phyloP scores from a whole-genome alignment of 2,797 vertebrate genomes.

The Microctenopoma steveboyesi region DNA sequence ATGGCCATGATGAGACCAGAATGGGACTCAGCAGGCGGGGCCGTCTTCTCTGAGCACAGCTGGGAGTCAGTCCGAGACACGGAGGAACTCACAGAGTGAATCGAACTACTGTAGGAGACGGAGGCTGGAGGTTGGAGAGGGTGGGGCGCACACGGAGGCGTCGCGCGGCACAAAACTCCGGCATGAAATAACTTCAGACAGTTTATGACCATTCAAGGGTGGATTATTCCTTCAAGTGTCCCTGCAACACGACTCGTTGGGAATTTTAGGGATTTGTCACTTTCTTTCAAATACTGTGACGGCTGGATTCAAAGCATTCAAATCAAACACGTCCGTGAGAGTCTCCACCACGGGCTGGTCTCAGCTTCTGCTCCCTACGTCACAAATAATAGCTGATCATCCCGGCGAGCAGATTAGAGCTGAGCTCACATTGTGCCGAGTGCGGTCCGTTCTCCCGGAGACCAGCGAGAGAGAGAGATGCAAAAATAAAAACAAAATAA shows the following conservation, averaged over 20 bases:
- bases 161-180: neutral
- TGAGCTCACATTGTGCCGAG: constrained; percentile 45
- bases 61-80: constrained; percentile 31
- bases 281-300: constrained; percentile 15
- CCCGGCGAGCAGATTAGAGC: constrained; percentile 48
- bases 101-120: constrained; percentile 6
- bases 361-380: constrained; percentile 30
- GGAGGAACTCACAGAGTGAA: constrained; percentile 27
- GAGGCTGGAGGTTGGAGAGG: neutral
- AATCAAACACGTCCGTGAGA: constrained; percentile 8
- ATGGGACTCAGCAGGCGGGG: constrained; percentile 32
- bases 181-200: neutral
- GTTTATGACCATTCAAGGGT: constrained; percentile 15
- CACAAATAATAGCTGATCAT: constrained; percentile 27
- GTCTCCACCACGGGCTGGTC: constrained; percentile 9
- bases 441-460: neutral
- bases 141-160: neutral
- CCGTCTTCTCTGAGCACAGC: constrained; percentile 25
- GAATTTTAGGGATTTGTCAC: constrained; percentile 29
- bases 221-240: constrained; percentile 45
- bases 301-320: neutral
- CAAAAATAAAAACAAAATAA: constrained; percentile 59
- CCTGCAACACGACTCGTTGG: constrained; percentile 4
- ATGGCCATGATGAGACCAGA: constrained; percentile 18
- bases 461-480: constrained; percentile 27